These are phyloP conservation scores for Athrips mouffetella DNA, from an alignment of 2,888 invertebrate genomes.

Conservation along the genomic window DNA sequence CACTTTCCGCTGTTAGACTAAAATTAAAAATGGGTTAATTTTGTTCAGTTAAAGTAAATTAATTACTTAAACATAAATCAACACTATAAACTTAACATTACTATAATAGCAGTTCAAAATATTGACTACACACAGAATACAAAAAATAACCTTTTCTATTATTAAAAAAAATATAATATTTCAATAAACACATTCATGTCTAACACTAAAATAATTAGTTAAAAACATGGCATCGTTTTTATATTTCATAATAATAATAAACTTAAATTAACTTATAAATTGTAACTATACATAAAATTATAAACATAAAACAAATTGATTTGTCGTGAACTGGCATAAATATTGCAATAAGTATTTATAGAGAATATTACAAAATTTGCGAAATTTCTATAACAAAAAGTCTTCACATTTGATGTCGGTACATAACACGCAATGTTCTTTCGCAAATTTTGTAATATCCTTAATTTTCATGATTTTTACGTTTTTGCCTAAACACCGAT, in stretches of 20 bases:
- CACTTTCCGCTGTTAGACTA: slow-evolving; percentile 74
- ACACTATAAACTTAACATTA: slow-evolving; percentile 67
- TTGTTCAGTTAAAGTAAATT: slow-evolving; percentile 58
- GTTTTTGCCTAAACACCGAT: slow-evolving; percentile 65
- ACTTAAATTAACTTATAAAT: slow-evolving; percentile 37
- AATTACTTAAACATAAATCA: slow-evolving; percentile 64
- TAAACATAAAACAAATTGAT: slow-evolving; percentile 21
- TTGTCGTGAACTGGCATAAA: slow-evolving; percentile 20
- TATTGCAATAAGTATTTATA: slow-evolving; percentile 19
- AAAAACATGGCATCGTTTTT: slow-evolving; percentile 74
- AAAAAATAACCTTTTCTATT: slow-evolving; percentile 68
- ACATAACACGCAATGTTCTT: too few relatives aligned
- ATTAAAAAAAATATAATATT: slow-evolving; percentile 65
- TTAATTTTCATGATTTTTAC: slow-evolving; percentile 24
- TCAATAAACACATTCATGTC: slow-evolving; percentile 66
- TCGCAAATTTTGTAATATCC: slow-evolving; percentile 1
- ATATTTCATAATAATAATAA: slow-evolving; percentile 36
- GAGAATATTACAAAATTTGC: too few relatives aligned
- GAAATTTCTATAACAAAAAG: too few relatives aligned
- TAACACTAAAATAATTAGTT: slow-evolving; percentile 63
- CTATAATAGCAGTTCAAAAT: slow-evolving; percentile 51
- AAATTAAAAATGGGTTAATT: slow-evolving; percentile 55
- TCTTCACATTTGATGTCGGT: too few relatives aligned
- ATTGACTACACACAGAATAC: slow-evolving; percentile 64
- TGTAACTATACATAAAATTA: slow-evolving; percentile 26